Evolutionary conservation across 2,113 vertebrate genomes (phyloP).

Genomic region (Carassius gibelio): DNA sequence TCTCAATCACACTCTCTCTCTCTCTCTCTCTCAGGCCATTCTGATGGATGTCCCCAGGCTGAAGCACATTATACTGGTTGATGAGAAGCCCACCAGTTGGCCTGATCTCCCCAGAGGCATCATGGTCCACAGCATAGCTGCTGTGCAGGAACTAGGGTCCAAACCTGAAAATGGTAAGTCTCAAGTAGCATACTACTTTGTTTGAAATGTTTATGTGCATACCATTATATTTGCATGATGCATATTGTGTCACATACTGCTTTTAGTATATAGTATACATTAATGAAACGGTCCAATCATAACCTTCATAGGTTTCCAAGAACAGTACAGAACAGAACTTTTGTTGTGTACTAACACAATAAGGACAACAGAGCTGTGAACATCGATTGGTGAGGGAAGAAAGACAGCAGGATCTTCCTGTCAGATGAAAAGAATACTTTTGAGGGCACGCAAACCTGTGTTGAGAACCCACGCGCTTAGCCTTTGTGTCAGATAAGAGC

Average conservation of each 20-base stretch:
- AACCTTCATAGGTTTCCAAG: not conserved
- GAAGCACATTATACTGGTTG: slow-evolving; percentile 90
- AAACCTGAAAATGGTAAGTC: slow-evolving; percentile 79
- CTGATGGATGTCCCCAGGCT: slow-evolving; percentile 86
- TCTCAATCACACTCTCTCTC: slow-evolving; percentile 5
- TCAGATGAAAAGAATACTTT: slow-evolving; percentile 8
- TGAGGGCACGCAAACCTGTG: not conserved
- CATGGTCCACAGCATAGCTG: slow-evolving; percentile 86
- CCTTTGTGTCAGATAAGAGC: slow-evolving; percentile 15
- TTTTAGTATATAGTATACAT: not conserved
- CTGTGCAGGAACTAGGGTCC: slow-evolving; percentile 88
- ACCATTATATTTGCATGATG: not conserved
- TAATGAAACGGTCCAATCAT: not conserved
- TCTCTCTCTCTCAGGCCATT: slow-evolving; percentile 79
- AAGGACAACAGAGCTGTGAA: not conserved
- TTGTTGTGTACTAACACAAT: not conserved
- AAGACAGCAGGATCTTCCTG: not conserved
- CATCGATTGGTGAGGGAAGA: not conserved
- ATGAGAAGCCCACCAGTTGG: slow-evolving; percentile 83
- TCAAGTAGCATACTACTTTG: not conserved
- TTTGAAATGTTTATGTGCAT: not conserved
- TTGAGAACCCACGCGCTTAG: not conserved
- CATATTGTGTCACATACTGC: not conserved
- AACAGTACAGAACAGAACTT: not conserved
- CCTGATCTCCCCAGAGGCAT: slow-evolving; percentile 86